A percentile compares a stretch with the other conserved stretches of the same genome.
Evolutionary conservation across 2,797 vertebrate genomes (phyloP).

Genomic region (Arctocebus calabarensis): DNA sequence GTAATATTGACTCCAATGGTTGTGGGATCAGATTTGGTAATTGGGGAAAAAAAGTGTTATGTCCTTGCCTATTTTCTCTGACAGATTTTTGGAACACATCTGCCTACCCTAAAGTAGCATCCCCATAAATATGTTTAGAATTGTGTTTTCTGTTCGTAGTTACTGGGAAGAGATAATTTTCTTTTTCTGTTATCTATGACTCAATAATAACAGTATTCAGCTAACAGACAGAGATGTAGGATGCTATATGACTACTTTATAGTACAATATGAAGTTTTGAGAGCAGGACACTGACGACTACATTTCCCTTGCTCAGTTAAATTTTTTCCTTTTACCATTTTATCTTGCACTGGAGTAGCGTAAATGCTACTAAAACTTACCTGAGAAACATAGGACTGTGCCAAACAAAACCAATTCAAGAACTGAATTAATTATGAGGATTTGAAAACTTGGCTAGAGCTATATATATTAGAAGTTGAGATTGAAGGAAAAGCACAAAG

Average conservation of each 20-base stretch:
- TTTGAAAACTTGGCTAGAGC: conserved; percentile 67
- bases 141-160: conserved; percentile 84
- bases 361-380: conserved; percentile 78
- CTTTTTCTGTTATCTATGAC: conserved; percentile 83
- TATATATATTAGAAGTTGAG: conserved; percentile 65
- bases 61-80: conserved; percentile 78
- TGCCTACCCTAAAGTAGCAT: conserved; percentile 67
- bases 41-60: conserved; percentile 74
- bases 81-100: conserved; percentile 80
- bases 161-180: conserved; percentile 80
- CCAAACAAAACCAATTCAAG: conserved; percentile 68
- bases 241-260: conserved; percentile 89
- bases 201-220: conserved; percentile 84
- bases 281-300: conserved; percentile 86
- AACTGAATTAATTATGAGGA: conserved; percentile 57
- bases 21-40: conserved; percentile 79
- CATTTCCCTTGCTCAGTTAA: conserved; percentile 82
- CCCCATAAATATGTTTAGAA: conserved; percentile 84
- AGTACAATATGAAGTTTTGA: conserved; percentile 90
- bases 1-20: conserved; percentile 65
- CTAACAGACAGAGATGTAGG: conserved; percentile 85
- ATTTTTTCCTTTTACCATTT: conserved; percentile 52
- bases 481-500: conserved; percentile 85
- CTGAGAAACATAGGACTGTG: conserved; percentile 60
- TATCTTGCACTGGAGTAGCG: conserved; percentile 73